Evolutionary conservation across 2,888 invertebrate species (phyloP).

Genomic region (Napeogenes inachia): DNA sequence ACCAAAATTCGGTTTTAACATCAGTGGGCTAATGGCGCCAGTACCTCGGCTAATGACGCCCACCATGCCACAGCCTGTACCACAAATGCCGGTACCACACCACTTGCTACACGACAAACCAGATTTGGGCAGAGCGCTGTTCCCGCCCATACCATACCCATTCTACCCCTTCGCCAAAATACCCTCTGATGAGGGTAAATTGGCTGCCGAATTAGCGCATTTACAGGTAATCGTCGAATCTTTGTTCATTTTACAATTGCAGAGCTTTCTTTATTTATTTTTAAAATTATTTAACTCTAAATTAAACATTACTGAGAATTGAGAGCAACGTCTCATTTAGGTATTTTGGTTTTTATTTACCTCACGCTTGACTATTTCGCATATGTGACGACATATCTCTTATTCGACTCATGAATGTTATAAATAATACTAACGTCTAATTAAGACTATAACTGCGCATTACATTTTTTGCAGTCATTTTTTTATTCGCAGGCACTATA

Average conservation of each 20-base stretch:
- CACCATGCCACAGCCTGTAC: slow-evolving; percentile 64
- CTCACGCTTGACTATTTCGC: too few species aligned
- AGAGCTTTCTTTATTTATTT: too few species aligned
- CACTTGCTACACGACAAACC: slow-evolving; percentile 78
- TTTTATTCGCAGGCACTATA: slow-evolving; percentile 58
- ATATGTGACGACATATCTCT: too few species aligned
- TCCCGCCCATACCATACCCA: slow-evolving; percentile 84
- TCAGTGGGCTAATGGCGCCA: slow-evolving; percentile 80
- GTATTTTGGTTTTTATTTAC: too few species aligned
- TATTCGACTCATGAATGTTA: not conserved
- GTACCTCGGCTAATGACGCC: slow-evolving; percentile 70
- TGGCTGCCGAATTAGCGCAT: slow-evolving; percentile 84
- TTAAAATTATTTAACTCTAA: too few species aligned
- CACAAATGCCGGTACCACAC: slow-evolving; percentile 66
- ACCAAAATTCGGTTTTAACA: slow-evolving; percentile 83
- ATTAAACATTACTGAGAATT: too few species aligned
- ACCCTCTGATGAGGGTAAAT: slow-evolving; percentile 72
- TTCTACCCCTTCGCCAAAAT: slow-evolving; percentile 82
- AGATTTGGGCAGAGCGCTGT: slow-evolving; percentile 81
- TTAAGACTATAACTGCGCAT: not conserved
- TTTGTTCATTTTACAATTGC: not conserved
- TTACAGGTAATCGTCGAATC: slow-evolving; percentile 63
- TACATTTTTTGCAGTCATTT: slow-evolving; percentile 4
- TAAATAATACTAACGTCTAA: not conserved
- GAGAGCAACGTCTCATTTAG: too few species aligned